Conservation (phyloP, 2,888 invertebrate genomes). For the Drosophila nr. medialis region DNA sequence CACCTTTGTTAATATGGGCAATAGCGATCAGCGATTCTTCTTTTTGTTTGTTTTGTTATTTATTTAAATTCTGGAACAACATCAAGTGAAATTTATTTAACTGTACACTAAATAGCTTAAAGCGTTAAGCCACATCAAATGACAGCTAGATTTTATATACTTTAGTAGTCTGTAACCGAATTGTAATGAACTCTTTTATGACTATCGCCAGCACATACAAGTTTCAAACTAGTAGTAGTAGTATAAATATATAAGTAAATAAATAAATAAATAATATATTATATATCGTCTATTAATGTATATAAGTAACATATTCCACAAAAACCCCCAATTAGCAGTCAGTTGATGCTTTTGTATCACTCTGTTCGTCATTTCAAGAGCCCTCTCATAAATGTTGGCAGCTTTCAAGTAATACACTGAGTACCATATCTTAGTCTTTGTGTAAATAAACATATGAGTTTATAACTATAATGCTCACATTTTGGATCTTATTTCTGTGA, state of each 20-base stretch:
- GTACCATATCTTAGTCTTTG: slow-evolving; percentile 3
- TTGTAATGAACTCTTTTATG: neutral
- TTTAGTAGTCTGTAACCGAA: neutral
- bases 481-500: neutral
- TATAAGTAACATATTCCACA: neutral
- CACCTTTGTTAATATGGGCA: neutral
- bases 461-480: slow-evolving; percentile 1
- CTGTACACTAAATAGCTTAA: neutral
- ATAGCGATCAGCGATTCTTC: neutral
- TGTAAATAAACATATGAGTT: slow-evolving; percentile 19
- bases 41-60: neutral
- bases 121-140: neutral
- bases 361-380: neutral
- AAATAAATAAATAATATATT: neutral
- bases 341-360: neutral
- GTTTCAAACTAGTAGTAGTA: neutral
- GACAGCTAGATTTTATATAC: rapidly evolving
- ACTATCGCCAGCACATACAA: neutral
- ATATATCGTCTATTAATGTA: neutral
- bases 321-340: neutral
- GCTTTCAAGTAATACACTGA: neutral
- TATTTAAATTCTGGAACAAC: neutral
- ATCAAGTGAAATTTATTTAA: neutral
- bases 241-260: neutral
- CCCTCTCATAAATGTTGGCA: neutral